These are phyloP conservation scores for Diadema setosum DNA, from an alignment of 35 echinoderm and acorn worm species.

Conservation along the genomic window DNA sequence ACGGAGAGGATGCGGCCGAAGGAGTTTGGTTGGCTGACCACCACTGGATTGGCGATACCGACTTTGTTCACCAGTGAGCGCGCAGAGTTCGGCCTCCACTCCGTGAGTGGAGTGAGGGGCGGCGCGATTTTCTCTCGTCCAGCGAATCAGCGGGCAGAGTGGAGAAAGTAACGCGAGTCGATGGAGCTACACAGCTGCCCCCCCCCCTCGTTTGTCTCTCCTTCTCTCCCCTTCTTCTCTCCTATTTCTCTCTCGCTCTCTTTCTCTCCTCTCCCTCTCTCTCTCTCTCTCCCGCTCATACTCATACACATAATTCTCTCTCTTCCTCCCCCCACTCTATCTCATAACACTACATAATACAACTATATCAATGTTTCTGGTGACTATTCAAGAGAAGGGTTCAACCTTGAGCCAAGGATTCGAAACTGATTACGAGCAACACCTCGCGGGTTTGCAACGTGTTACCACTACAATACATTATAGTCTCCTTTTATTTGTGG, in stretches of 20 bases:
- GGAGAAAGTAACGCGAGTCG: not conserved
- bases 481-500: no score
- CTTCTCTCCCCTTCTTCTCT: not conserved
- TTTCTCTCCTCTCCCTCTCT: not conserved
- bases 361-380: no score
- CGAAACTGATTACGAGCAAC: no score
- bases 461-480: no score
- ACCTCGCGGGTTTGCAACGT: no score
- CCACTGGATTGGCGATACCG: not conserved
- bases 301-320: not conserved
- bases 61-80: not conserved
- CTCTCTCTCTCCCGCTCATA: not conserved
- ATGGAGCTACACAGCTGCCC: not conserved
- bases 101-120: no score
- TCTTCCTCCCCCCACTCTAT: not conserved
- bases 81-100: not conserved
- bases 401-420: no score
- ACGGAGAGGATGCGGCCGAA: no score
- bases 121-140: not conserved
- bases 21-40: not conserved
- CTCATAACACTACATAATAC: no score
- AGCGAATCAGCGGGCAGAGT: not conserved
- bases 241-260: not conserved
- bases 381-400: no score
- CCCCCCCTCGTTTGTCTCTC: not conserved